Evolutionary conservation across 64 coral and sea anemone genomes (phyloP), one percentile per base, ranked within the genome.

Genomic region (Stylophora pistillata): DNA sequence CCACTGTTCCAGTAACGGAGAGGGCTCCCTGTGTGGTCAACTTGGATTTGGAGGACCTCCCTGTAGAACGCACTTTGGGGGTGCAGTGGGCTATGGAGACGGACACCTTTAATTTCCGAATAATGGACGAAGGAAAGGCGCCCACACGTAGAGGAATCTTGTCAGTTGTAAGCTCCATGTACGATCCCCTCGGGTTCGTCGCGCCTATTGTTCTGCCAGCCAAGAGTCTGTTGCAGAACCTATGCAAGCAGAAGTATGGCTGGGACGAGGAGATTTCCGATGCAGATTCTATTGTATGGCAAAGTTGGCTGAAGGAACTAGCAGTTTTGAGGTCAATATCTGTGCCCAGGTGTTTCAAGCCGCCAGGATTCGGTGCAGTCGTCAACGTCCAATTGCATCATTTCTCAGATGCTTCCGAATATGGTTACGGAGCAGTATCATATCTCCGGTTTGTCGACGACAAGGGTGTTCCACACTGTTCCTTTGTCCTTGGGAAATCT

Each of bases 51-150:
- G 76, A 73, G 58, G 59, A 66, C 9, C 64, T 93, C 26, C 91
- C 62, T 2, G 23, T 93, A 6, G 85, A 93, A 58, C 78, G 76
- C 78, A 58, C 91, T 26, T 62, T 93, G 15, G 91, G 86, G 62
- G 65, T 88, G 30, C 78, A 74, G 23, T 93, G 77, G 91, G 30
- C 58, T n/a, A 75, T 74, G 53, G 65, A 73, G 73, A 78, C 71
- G 76, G 76, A 70, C n/a, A 30, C 59, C 30, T 86, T 71, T 55
- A 21, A 13, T n/a, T 13, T 41, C 59, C 0, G 37, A 2, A 41
- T 41, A 2, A 3, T 41, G 37, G 37, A 41, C 37, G 2, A 41
- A 6, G 37, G 6, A 6, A 41, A 41, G 37, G 6, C 37, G 6
- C 37, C 37, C 6, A 41, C 6, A 2, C 37, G 37, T 41, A 41